These are phyloP conservation scores for Cosmopolites sordidus DNA, from an alignment of 2,888 invertebrate species.

Conservation along the genomic window DNA sequence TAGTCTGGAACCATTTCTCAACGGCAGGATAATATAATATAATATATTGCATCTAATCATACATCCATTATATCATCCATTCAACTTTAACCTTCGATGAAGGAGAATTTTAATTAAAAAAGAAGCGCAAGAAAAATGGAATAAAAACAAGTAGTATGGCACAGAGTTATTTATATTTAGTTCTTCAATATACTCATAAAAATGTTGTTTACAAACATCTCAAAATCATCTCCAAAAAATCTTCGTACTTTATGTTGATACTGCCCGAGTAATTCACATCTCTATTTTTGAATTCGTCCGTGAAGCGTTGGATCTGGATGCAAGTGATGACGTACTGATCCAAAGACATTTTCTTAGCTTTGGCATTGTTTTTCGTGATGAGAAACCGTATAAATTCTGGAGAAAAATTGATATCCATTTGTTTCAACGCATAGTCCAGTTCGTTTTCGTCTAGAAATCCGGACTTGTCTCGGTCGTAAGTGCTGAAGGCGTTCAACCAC, in stretches of 20 bases:
- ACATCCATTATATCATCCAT: no score
- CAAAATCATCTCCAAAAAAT: slow-evolving; percentile 42
- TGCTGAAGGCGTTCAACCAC: slow-evolving; percentile 43
- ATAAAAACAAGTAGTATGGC: no score
- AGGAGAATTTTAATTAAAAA: no score
- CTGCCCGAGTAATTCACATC: slow-evolving; percentile 40
- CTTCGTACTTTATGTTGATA: slow-evolving; percentile 44
- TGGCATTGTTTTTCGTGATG: slow-evolving; percentile 37
- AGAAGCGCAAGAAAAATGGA: no score
- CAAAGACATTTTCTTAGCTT: slow-evolving; percentile 39
- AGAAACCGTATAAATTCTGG: slow-evolving; percentile 40
- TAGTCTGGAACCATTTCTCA: slow-evolving; percentile 38
- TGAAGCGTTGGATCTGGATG: slow-evolving; percentile 45
- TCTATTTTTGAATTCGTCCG: slow-evolving; percentile 43
- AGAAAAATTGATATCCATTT: slow-evolving; percentile 41
- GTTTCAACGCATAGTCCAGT: slow-evolving; percentile 38
- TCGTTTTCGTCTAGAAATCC: slow-evolving; percentile 41
- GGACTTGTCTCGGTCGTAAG: slow-evolving; percentile 37
- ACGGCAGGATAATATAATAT: slow-evolving; percentile 40
- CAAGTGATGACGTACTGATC: slow-evolving; percentile 46
- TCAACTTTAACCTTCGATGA: no score
- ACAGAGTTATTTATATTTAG: slow-evolving; percentile 7
- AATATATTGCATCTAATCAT: no score
- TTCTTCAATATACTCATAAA: no score
- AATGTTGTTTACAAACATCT: slow-evolving; percentile 32